phyloP scores from a whole-genome alignment of 37 sponge, comb jelly and placozoan species.

The Beroe ovata region DNA sequence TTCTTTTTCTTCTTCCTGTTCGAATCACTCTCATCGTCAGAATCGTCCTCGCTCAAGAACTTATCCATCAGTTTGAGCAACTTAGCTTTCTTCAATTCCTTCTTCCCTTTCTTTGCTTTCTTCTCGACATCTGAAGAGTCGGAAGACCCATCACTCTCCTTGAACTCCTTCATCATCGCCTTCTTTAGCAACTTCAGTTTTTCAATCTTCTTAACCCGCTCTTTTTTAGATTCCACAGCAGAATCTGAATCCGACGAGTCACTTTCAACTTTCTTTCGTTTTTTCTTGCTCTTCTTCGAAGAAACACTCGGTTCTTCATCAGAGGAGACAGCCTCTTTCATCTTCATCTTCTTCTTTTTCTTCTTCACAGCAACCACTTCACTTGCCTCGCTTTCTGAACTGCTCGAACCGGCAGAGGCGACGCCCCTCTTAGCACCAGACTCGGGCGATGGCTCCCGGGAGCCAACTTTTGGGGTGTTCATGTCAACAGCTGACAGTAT shows the following conservation, averaged over 20 bases:
- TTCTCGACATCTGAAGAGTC: not conserved
- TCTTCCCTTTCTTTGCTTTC: constrained; percentile 10
- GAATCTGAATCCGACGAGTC: constrained; percentile 25
- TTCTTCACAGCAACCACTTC: not conserved
- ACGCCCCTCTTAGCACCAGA: not conserved
- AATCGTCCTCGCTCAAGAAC: constrained; percentile 27
- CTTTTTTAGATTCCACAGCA: not conserved
- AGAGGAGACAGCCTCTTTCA: not conserved
- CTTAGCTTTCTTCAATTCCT: constrained; percentile 39
- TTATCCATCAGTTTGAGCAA: constrained; percentile 35
- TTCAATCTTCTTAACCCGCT: not conserved
- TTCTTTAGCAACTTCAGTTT: constrained; percentile 46
- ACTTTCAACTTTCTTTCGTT: constrained; percentile 18
- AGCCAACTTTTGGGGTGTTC: constrained; percentile 1
- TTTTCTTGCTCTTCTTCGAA: constrained; percentile 16
- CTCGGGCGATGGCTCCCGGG: constrained; percentile 10
- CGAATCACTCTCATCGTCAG: constrained; percentile 25
- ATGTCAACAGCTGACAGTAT: not conserved
- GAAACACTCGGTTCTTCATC: constrained; percentile 1
- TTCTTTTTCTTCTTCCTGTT: constrained; percentile 24
- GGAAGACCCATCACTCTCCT: constrained; percentile 23
- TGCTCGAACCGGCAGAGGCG: not conserved
- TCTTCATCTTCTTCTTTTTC: constrained; percentile 62
- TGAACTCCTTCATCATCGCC: constrained; percentile 54
- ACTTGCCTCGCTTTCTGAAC: constrained; percentile 19